A percentile compares a stretch with the other conserved stretches of the same genome.
Evolutionary conservation across 2,888 invertebrate genomes (phyloP).

Genomic region (Leucophora obtusa): DNA sequence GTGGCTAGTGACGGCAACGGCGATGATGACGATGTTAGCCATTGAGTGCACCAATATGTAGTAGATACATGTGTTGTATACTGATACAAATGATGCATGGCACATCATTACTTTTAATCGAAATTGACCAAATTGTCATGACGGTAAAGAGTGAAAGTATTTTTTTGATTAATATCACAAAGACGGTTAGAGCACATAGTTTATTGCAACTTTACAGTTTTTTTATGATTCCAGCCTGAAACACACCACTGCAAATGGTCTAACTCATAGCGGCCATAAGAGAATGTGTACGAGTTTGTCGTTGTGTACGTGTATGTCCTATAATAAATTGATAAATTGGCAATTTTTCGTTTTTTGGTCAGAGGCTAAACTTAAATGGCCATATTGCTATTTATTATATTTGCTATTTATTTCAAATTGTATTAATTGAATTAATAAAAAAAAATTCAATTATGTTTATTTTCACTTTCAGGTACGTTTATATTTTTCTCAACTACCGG

Average conservation of each 20-base stretch:
- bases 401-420: constrained; percentile 5
- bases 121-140: constrained; percentile 63
- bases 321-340: constrained; percentile 47
- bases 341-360: constrained; percentile 38
- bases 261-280: background rate
- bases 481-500: constrained; percentile 96
- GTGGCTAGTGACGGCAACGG: constrained; percentile 10
- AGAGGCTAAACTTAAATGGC: constrained; percentile 19
- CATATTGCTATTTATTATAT: constrained; percentile 10
- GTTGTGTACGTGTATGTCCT: background rate
- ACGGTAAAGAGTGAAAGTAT: constrained; percentile 57
- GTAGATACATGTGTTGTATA: background rate
- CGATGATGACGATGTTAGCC: constrained; percentile 18
- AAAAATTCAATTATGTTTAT: constrained; percentile 45
- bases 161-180: constrained; percentile 47
- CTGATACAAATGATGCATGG: constrained; percentile 57
- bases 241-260: background rate
- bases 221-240: background rate
- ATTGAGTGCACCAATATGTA: constrained; percentile 37
- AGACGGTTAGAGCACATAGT: background rate
- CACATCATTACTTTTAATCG: constrained; percentile 58
- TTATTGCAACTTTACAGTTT: constrained; percentile 12
- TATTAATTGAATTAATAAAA: constrained; percentile 26
- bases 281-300: background rate
- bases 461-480: constrained; percentile 89